These are phyloP conservation scores for Cheilosia urbana DNA, from an alignment of 2,888 invertebrate genomes.

Conservation along the genomic window DNA sequence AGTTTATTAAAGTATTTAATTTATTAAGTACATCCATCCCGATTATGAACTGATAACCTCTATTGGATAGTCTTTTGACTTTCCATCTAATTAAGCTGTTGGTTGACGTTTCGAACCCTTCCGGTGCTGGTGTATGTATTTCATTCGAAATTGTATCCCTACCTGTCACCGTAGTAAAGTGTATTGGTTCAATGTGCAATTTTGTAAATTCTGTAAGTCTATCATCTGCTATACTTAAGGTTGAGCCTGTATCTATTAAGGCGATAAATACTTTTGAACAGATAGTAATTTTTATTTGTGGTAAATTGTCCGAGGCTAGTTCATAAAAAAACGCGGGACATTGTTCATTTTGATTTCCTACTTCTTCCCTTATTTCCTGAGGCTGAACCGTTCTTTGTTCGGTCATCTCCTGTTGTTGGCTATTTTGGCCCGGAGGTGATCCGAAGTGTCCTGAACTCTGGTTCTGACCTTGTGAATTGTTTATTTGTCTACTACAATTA, in stretches of 20 bases:
- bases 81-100: conserved; percentile 26
- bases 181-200: conserved; percentile 10
- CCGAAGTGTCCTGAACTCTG: no score
- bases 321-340: no score
- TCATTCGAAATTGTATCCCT: neutral
- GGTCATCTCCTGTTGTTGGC: no score
- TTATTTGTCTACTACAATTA: no score
- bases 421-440: no score
- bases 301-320: no score
- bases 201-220: conserved; percentile 4
- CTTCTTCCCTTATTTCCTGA: no score
- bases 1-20: conserved; percentile 12
- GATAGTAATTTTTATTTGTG: no score
- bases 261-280: no score
- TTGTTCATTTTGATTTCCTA: no score
- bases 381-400: no score
- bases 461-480: no score
- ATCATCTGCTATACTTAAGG: neutral
- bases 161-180: conserved; percentile 7
- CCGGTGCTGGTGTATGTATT: conserved; percentile 4
- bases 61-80: conserved; percentile 28
- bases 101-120: conserved; percentile 7
- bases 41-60: conserved; percentile 32
- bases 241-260: neutral
- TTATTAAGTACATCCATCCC: conserved; percentile 6